Evolutionary conservation across 2,888 invertebrate genomes (phyloP).

Genomic region (Trichopoda pennipes): DNA sequence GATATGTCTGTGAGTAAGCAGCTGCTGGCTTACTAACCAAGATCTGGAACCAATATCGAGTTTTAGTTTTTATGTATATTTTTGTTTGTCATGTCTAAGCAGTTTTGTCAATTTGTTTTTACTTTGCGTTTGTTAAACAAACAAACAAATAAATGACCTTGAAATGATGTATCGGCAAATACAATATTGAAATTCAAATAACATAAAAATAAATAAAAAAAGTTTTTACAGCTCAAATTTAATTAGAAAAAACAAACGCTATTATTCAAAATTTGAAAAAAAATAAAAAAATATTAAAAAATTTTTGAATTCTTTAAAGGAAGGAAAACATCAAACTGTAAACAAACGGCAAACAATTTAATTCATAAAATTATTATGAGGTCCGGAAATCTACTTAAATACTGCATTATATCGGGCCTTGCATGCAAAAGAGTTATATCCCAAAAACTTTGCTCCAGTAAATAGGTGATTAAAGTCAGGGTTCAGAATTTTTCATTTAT

Average conservation of each 20-base stretch:
- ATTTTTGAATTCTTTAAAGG: constrained; percentile 7
- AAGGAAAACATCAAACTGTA: constrained; percentile 8
- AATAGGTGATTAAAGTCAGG: too few relatives aligned
- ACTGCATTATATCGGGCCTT: too few relatives aligned
- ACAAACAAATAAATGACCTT: constrained; percentile 46
- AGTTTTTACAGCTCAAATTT: constrained; percentile 27
- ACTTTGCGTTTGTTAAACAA: neutral
- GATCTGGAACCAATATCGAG: constrained; percentile 53
- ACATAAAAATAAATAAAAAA: neutral
- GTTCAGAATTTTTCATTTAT: too few relatives aligned
- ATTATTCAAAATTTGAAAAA: constrained; percentile 15
- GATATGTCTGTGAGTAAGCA: neutral
- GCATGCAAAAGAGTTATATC: too few relatives aligned
- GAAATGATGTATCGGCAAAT: constrained; percentile 48
- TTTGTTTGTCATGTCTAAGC: constrained; percentile 15
- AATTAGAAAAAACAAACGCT: neutral
- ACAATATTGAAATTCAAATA: constrained; percentile 18
- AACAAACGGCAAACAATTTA: too few relatives aligned
- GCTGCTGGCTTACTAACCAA: constrained; percentile 13
- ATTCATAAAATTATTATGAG: too few relatives aligned
- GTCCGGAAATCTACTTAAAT: too few relatives aligned
- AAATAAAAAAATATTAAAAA: constrained; percentile 1
- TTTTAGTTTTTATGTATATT: constrained; percentile 35
- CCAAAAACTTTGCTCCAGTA: too few relatives aligned
- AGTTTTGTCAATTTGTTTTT: constrained; percentile 40